A percentile compares a stretch with the other conserved stretches of the same genome.
Conservation (phyloP, 2,888 invertebrate species). For the Lagria hirta region DNA sequence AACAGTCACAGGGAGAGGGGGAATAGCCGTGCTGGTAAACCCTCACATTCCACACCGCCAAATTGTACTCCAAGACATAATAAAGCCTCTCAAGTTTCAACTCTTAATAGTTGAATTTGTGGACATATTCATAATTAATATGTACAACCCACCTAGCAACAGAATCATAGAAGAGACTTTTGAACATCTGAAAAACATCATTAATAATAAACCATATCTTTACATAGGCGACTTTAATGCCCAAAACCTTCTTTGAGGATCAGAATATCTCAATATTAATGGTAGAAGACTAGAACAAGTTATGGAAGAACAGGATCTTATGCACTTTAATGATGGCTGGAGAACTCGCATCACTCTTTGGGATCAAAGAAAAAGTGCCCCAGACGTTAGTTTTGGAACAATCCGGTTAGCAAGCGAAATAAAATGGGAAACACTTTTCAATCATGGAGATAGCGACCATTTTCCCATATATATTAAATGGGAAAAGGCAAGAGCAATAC, state of each 20-base stretch:
- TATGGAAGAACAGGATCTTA: background rate
- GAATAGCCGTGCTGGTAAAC: background rate
- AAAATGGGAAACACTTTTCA: background rate
- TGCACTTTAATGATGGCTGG: background rate
- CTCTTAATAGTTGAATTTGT: background rate
- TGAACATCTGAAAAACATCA: too few relatives aligned
- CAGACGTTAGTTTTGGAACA: background rate
- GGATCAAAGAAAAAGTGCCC: background rate
- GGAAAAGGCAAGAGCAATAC: too few relatives aligned
- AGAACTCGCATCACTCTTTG: background rate
- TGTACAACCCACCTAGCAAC: background rate
- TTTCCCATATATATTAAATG: too few relatives aligned
- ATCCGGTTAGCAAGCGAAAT: background rate
- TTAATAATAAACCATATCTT: background rate
- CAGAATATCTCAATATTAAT: background rate
- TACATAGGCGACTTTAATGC: background rate
- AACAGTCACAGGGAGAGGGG: too few relatives aligned
- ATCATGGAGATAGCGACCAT: background rate
- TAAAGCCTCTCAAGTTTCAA: background rate
- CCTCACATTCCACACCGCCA: background rate
- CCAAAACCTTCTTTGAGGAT: background rate
- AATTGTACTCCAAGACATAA: background rate
- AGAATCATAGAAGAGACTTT: too few relatives aligned
- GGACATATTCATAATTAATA: background rate
- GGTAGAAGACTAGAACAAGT: background rate